Evolutionary conservation across 2,888 invertebrate species (phyloP), one percentile per base, ranked within the genome.

Genomic region (Hetaerina titia): DNA sequence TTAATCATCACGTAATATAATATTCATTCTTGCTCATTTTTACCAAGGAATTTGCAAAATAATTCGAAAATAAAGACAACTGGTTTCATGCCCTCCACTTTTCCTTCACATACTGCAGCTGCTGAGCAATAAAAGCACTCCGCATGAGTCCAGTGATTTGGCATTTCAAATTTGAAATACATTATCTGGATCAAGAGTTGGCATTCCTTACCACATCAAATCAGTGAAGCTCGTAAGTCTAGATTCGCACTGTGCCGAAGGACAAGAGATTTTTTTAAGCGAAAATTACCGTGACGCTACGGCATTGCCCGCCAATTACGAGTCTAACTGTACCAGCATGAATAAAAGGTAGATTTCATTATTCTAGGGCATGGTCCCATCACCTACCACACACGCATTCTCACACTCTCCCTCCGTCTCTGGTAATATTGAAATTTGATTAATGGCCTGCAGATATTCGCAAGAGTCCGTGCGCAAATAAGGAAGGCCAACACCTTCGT

Each of bases 391-490:
- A n/a, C 81, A 31, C 31, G 6, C 2, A 31, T 13, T 15, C 81
- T 25, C 81, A 11, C 31, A 31, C 13, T 11, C 81, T 31, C 25
- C 74, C 1, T 25, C 25, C 7, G 31, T n/a, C 13, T 81, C 31
- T 25, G 9, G 13, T 22, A 81, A 13, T 31, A 81, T 81, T 81
- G 81, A 81, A 81, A 81, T 81, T 81, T 81, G 81, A 31, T 25
- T 81, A 81, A 81, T 81, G 81, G 81, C 81, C 81, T 31, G 31
- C 81, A 31, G 81, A 81, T 81, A 31, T 81, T 81, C 81, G 81
- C 81, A 31, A 81, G 31, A 81, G 31, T 25, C 31, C 81, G 81
- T 11, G n/a, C 31, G 81, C 25, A 81, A 81, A 81, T 81, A 81
- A 31, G 81, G 81, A 31, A 81, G 81, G 25, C 13, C 25, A 25